These are phyloP conservation scores for Sebastes vulpes DNA, from an alignment of 2,797 vertebrate genomes.

Conservation along the genomic window DNA sequence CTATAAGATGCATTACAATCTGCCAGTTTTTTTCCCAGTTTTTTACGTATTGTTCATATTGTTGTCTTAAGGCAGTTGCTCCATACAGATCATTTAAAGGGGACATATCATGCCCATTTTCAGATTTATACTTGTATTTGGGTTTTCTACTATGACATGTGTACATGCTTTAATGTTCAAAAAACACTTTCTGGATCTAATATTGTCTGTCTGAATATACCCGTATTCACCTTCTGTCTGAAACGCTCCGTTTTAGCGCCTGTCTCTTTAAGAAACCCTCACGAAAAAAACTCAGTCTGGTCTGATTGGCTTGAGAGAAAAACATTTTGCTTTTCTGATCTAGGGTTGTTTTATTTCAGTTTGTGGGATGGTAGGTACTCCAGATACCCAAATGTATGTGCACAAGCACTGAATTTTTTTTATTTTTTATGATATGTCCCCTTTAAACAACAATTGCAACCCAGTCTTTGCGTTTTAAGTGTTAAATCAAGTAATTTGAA, in stretches of 20 bases:
- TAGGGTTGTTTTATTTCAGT: background rate
- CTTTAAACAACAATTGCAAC: background rate
- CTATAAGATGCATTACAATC: background rate
- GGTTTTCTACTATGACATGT: fast-evolving
- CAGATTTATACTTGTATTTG: background rate
- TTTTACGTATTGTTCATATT: background rate
- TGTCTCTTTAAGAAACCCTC: background rate
- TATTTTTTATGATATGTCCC: too few species aligned
- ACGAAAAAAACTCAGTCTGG: background rate
- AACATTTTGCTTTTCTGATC: fast-evolving
- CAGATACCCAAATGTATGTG: too few species aligned
- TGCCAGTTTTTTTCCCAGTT: fast-evolving
- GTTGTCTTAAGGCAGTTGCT: background rate
- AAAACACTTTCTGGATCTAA: background rate
- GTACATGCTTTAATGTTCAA: background rate
- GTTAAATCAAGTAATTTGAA: background rate
- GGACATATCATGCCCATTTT: background rate
- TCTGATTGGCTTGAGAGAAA: background rate
- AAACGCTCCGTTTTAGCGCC: background rate
- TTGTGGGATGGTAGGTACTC: too few species aligned
- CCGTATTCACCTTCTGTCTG: too few species aligned
- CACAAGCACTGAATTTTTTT: too few species aligned
- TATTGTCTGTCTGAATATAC: too few species aligned
- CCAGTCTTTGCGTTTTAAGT: background rate
- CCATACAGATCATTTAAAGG: background rate